Percentiles rank a stretch among this genome's conserved stretches.
Evolutionary conservation across 2,797 vertebrate species (phyloP).

Genomic region (Chrysocyon brachyurus): DNA sequence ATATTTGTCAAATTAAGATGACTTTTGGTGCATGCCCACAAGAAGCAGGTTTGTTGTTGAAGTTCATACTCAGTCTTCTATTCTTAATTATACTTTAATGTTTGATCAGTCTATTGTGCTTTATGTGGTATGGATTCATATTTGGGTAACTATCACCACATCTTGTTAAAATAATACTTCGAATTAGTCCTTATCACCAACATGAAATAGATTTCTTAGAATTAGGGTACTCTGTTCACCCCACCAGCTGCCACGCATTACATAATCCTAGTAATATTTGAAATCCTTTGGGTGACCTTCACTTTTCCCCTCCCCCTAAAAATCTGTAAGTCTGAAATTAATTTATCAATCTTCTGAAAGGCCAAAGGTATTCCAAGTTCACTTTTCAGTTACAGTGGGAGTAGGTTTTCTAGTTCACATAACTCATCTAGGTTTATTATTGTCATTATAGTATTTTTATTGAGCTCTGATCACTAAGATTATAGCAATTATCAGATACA

Average conservation of each 20-base stretch:
- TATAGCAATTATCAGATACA: constrained; percentile 14
- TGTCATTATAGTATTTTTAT: neutral
- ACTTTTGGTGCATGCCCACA: neutral
- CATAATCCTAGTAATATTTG: constrained; percentile 58
- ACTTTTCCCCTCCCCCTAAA: neutral
- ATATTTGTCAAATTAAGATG: constrained; percentile 66
- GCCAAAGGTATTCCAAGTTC: constrained; percentile 26
- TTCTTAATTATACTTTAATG: constrained; percentile 54
- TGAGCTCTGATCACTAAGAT: neutral
- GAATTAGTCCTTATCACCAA: constrained; percentile 56
- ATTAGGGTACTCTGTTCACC: constrained; percentile 16
- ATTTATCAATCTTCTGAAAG: constrained; percentile 55
- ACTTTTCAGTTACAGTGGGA: constrained; percentile 37
- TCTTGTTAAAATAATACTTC: constrained; percentile 59
- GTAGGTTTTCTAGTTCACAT: neutral
- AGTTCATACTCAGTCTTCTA: neutral
- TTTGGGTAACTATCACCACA: constrained; percentile 15
- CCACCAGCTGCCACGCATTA: constrained; percentile 47
- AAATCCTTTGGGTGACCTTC: constrained; percentile 70
- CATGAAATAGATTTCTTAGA: constrained; percentile 24
- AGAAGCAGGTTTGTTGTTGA: constrained; percentile 7
- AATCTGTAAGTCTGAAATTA: constrained; percentile 64
- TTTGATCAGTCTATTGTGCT: neutral
- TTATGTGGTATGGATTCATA: neutral
- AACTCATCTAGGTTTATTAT: constrained; percentile 15